Evolutionary conservation across 2,113 vertebrate species (phyloP).

Genomic region (Taurulus bubalis): DNA sequence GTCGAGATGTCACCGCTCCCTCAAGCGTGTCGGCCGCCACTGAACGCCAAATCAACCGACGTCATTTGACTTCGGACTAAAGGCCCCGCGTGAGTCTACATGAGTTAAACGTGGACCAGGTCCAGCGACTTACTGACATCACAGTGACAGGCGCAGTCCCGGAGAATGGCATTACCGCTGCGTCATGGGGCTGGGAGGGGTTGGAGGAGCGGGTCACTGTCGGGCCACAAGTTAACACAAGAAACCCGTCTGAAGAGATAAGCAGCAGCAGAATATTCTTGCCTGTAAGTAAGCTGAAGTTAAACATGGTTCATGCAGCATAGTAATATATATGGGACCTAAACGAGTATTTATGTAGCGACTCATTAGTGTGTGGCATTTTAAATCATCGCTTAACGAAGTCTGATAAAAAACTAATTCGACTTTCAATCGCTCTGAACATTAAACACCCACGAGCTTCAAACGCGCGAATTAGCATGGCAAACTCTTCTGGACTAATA

Average conservation of each 20-base stretch:
- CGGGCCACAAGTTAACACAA: not conserved
- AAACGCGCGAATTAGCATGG: not conserved
- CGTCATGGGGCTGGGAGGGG: constrained; percentile 38
- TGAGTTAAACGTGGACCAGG: constrained; percentile 1
- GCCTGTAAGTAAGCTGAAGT: not conserved
- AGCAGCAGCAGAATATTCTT: too few relatives aligned
- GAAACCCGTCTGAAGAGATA: not conserved
- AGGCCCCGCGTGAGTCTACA: not conserved
- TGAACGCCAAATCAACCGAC: not conserved
- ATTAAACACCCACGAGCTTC: constrained; percentile 13
- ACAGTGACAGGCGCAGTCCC: not conserved
- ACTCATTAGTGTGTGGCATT: not conserved
- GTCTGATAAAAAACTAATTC: not conserved
- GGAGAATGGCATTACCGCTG: not conserved
- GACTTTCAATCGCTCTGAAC: not conserved
- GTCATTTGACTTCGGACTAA: not conserved
- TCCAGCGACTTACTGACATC: constrained; percentile 14
- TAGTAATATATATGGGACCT: not conserved
- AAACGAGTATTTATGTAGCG: not conserved
- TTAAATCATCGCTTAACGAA: not conserved
- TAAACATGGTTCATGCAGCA: not conserved
- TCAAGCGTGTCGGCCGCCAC: not conserved
- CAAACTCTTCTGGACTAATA: too few relatives aligned
- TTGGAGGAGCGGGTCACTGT: constrained; percentile 17
- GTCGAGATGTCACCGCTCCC: not conserved